phyloP scores from a whole-genome alignment of 2,797 vertebrate species.

The Coranthus polyacanthus region DNA sequence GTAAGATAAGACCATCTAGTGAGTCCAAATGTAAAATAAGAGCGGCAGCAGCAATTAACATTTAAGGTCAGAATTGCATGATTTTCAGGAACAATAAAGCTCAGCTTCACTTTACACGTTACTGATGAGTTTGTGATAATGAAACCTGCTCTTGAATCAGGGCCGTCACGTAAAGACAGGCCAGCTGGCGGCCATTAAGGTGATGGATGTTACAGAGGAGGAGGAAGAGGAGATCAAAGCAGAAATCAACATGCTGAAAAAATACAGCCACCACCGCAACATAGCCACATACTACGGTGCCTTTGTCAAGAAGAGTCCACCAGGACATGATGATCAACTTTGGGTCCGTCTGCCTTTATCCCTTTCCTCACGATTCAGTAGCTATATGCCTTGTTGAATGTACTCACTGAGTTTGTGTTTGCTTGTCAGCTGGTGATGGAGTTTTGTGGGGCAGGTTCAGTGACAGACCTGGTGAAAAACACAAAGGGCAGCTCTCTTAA shows the following conservation, averaged over 20 bases:
- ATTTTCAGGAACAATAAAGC: background rate
- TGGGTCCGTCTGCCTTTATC: constrained; percentile 85
- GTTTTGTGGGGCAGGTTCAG: constrained; percentile 94
- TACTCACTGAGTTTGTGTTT: constrained; percentile 30
- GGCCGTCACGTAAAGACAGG: constrained; percentile 89
- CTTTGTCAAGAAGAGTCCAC: constrained; percentile 95
- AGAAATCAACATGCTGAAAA: constrained; percentile 98
- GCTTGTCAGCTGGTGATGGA: constrained; percentile 93
- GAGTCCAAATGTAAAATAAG: constrained; percentile 19
- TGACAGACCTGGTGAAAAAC: constrained; percentile 95
- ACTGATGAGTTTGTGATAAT: constrained; percentile 14
- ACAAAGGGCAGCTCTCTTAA: constrained; percentile 94
- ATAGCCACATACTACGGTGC: constrained; percentile 97
- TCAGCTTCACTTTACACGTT: constrained; percentile 5
- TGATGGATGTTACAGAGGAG: constrained; percentile 97
- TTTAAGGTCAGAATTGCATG: background rate
- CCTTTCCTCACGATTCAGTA: background rate
- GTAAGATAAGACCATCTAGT: constrained; percentile 29
- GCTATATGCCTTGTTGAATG: background rate
- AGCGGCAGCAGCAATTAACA: constrained; percentile 16
- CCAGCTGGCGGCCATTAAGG: constrained; percentile 96
- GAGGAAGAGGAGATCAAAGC: constrained; percentile 97
- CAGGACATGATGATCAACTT: constrained; percentile 94
- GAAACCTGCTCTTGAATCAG: constrained; percentile 60
- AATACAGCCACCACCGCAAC: constrained; percentile 96